phyloP scores from a whole-genome alignment of 2,888 invertebrate species.

The Amblyjoppa fuscipennis region DNA sequence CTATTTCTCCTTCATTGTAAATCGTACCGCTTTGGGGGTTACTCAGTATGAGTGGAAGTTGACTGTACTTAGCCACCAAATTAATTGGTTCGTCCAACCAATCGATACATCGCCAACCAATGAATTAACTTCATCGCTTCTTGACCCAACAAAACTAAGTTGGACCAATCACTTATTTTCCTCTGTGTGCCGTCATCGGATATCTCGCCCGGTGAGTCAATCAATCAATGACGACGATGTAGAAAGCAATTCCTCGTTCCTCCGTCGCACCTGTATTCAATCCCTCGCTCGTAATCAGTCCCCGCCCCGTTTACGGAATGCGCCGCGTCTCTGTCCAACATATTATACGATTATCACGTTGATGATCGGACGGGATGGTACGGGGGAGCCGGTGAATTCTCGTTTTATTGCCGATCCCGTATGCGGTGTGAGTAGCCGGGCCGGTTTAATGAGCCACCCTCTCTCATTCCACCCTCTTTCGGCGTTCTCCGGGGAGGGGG shows the following conservation, averaged over 20 bases:
- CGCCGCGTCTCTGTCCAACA: constrained; percentile 55
- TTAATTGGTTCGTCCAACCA: no score
- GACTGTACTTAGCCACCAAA: no score
- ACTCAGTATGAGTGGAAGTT: no score
- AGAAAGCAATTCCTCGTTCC: neutral
- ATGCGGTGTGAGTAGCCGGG: constrained; percentile 79
- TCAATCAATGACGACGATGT: no score
- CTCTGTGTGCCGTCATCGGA: no score
- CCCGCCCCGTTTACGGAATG: constrained; percentile 28
- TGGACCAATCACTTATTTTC: no score
- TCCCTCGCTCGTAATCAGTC: constrained; percentile 30
- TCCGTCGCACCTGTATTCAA: constrained; percentile 27
- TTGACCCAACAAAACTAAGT: no score
- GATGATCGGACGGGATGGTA: constrained; percentile 77
- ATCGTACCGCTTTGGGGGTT: no score
- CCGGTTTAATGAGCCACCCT: constrained; percentile 77
- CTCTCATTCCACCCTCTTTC: constrained; percentile 36
- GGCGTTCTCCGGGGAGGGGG: constrained; percentile 12
- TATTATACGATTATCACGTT: constrained; percentile 76
- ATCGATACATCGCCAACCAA: no score
- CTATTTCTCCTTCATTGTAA: no score
- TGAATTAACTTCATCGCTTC: no score
- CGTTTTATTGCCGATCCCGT: constrained; percentile 81
- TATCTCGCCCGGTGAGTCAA: no score
- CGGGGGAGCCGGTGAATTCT: constrained; percentile 72